Base-by-base conservation (phyloP, 2,797 vertebrate genomes). In the Rhinogobio ventralis region DNA sequence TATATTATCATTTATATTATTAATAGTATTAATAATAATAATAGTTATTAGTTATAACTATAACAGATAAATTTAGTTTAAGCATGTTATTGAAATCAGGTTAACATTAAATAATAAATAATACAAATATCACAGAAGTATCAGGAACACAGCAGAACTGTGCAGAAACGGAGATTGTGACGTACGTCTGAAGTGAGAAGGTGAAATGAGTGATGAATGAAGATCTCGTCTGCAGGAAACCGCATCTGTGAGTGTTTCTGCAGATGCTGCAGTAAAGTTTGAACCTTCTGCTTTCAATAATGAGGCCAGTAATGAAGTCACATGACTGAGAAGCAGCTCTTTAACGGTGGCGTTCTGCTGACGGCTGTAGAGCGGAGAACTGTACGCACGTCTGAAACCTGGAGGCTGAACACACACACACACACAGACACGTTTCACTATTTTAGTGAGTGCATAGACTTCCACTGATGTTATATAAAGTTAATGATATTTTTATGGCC, bases 321-420 rank as follows among this genome's bases (percentile, higher is more conserved):
- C 33, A 15, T 36, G 64, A 67, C 19, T 36, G 6, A 39, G 73
- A 83, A 94, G 91, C 80, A 94, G 91, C 84, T 96, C 96, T 90
- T 95, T 96, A 88, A 95, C 91, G 0, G 94, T 94, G 77, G 95
- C 93, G 0, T 80, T 83, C 46, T 77, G 81, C 60, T 83, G 80
- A 78, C 46, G 39, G 53, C 82, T 82, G 49, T 98, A 98, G 66
- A 98, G 95, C 0, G 97, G 97, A 3, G 97, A 98, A 91, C 97
- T 98, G 91, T 97, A 98, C 0, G 96, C 97, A 74, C 96, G 92
- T 71, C 93, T 96, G 87, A 98, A 98, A 69, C 97, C 97, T 17
- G 97, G 97, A 0, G 97, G 97, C 97, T 98, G 30, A 67, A 46
- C 45, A 46, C 36, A 7, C 5, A 39, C 36, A 39, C 36, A 36